Conservation (phyloP, 2,113 vertebrate species). For the Atherinomorus stipes region DNA sequence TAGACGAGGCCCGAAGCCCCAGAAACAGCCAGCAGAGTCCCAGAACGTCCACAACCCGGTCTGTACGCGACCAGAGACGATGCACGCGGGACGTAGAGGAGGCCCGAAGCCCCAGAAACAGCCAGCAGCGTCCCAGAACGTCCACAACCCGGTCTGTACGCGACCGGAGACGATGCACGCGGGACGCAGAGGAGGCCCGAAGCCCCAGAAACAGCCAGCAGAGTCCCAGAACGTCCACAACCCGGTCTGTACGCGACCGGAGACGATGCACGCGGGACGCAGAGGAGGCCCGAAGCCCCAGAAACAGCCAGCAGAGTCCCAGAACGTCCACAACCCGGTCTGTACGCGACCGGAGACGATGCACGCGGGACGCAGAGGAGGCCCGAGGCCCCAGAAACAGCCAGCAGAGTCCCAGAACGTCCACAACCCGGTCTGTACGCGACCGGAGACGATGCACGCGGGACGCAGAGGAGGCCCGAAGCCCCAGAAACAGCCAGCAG, state of each 20-base stretch:
- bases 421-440: no score
- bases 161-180: constrained; percentile 21
- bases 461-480: neutral
- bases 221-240: no score
- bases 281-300: neutral
- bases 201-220: neutral
- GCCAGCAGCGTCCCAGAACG: neutral
- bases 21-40: neutral
- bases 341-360: constrained; percentile 17
- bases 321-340: no score
- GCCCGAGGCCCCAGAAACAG: neutral
- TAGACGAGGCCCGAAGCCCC: neutral
- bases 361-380: constrained; percentile 2
- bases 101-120: neutral
- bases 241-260: neutral
- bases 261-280: constrained; percentile 25
- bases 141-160: no score
- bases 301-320: neutral
- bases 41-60: no score
- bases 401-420: neutral
- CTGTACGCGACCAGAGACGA: constrained; percentile 17
- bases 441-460: constrained; percentile 22
- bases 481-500: neutral
- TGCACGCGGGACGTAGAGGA: constrained; percentile 3
- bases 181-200: neutral